These are phyloP conservation scores for Opisthocomus hoazin DNA, from an alignment of 2,113 vertebrate genomes.

Conservation along the genomic window DNA sequence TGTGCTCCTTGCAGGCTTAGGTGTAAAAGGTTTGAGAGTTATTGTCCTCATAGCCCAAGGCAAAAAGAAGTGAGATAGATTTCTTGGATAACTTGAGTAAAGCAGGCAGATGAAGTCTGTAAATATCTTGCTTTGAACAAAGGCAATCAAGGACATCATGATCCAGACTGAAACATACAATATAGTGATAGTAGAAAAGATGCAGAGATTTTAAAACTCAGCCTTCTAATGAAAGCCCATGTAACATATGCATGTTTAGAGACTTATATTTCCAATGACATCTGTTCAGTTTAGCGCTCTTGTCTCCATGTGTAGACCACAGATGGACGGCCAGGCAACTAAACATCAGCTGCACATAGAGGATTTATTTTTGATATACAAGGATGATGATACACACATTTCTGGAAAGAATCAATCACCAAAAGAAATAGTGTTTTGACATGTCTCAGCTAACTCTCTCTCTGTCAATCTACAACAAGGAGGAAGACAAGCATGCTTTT, in stretches of 20 bases:
- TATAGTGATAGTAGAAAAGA: neutral
- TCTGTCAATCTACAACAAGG: neutral
- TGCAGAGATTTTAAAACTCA: neutral
- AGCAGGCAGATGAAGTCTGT: neutral
- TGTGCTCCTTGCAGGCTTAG: neutral
- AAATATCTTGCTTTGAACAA: neutral
- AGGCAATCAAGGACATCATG: neutral
- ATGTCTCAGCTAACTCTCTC: neutral
- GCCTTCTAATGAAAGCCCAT: neutral
- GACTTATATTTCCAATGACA: neutral
- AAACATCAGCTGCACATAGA: neutral
- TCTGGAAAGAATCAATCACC: neutral
- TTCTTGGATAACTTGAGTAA: neutral
- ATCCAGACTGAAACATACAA: neutral
- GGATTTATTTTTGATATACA: neutral
- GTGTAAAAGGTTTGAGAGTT: neutral
- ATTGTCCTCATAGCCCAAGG: neutral
- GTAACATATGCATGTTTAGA: neutral
- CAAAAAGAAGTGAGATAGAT: neutral
- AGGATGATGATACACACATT: neutral
- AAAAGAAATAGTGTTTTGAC: neutral
- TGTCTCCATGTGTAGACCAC: neutral
- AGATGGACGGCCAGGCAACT: neutral
- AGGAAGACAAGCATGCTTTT: neutral
- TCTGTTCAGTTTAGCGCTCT: neutral